phyloP scores from a whole-genome alignment of 2,113 vertebrate genomes.

The Spea multiplicata region DNA sequence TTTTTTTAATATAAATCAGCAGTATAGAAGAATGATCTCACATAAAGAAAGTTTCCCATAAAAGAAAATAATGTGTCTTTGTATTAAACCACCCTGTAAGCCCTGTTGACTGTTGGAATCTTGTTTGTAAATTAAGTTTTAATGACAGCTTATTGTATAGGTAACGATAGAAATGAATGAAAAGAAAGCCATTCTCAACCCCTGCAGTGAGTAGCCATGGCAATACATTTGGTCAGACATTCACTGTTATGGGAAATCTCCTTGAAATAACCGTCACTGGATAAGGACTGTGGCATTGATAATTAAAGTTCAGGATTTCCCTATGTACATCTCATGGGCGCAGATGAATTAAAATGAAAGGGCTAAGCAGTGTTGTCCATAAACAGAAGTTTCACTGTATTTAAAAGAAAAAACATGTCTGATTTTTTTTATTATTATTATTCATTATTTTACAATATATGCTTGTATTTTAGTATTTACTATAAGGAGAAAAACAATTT shows the following conservation, averaged over 20 bases:
- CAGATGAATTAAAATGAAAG: no score
- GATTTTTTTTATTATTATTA: no score
- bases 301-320: constrained; percentile 11
- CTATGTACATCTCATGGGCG: neutral
- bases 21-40: no score
- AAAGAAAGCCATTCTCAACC: neutral
- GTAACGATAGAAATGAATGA: neutral
- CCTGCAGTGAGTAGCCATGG: constrained; percentile 1
- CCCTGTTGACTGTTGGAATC: neutral
- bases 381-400: no score
- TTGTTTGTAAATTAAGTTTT: neutral
- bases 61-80: constrained; percentile 2
- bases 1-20: no score
- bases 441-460: no score
- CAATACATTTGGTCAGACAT: constrained; percentile 12
- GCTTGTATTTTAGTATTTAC: no score
- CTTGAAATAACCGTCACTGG: constrained; percentile 1
- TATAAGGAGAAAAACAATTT: no score
- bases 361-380: no score
- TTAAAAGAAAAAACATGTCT: no score
- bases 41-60: no score
- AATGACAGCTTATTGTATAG: constrained; percentile 35
- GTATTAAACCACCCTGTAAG: neutral
- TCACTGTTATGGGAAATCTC: neutral
- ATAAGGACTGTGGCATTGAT: neutral